Conservation (phyloP, 2,113 vertebrate genomes). For the Candoia aspera region DNA sequence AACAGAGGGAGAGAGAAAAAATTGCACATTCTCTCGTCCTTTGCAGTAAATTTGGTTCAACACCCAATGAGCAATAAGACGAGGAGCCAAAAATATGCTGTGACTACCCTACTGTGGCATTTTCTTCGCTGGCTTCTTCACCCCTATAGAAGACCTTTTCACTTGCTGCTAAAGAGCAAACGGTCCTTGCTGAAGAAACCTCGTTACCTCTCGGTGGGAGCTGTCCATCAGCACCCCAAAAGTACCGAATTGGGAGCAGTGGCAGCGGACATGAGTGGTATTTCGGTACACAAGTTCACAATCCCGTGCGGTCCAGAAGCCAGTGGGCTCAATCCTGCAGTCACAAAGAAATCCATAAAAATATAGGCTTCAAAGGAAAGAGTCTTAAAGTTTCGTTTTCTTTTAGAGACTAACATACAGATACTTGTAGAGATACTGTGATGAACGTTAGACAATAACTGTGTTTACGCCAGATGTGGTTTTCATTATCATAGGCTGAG, state of each 20-base stretch:
- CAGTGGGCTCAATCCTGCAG: slow-evolving; percentile 81
- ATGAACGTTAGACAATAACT: not conserved
- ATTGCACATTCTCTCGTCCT: not conserved
- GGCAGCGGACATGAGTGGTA: slow-evolving; percentile 92
- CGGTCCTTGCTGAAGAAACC: not conserved
- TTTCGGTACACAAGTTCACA: slow-evolving; percentile 95
- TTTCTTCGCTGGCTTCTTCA: not conserved
- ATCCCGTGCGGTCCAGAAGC: slow-evolving; percentile 93
- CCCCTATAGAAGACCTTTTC: not conserved
- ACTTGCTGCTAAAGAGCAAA: not conserved
- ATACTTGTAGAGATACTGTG: not conserved
- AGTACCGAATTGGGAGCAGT: slow-evolving; percentile 92
- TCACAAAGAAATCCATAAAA: slow-evolving; percentile 53
- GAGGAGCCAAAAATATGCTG: too few species aligned
- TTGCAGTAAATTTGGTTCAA: not conserved
- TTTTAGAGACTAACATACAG: not conserved
- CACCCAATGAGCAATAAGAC: not conserved
- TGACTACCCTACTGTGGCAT: not conserved
- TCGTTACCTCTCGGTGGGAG: slow-evolving; percentile 93
- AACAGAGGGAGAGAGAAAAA: not conserved
- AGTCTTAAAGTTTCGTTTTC: not conserved
- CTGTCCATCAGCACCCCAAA: slow-evolving; percentile 98
- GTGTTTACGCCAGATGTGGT: not conserved
- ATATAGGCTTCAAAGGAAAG: slow-evolving; percentile 31
- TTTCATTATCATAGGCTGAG: not conserved